Evolutionary conservation across 2,797 vertebrate genomes (phyloP).

Genomic region (Knipowitschia caucasica): DNA sequence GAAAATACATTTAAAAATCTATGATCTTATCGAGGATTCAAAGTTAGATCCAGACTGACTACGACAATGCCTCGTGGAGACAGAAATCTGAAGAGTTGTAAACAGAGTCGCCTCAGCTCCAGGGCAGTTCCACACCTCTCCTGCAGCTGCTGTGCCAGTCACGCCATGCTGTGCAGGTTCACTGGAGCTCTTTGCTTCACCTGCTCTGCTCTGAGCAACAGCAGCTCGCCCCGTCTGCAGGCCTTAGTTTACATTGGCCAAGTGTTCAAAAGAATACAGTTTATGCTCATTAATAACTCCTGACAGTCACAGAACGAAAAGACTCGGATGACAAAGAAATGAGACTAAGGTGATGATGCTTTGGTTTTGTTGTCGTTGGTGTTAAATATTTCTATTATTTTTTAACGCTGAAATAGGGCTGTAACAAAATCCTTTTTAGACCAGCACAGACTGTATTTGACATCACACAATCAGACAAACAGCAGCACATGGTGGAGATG

Average conservation of each 20-base stretch:
- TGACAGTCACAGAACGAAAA: background rate
- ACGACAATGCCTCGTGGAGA: conserved; percentile 7
- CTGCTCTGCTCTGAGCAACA: conserved; percentile 30
- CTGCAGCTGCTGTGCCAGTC: conserved; percentile 60
- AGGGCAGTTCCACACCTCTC: conserved; percentile 59
- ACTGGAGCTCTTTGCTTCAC: conserved; percentile 54
- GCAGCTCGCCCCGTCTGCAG: conserved; percentile 18
- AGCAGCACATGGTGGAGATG: too few relatives aligned
- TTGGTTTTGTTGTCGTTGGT: too few relatives aligned
- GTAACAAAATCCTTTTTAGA: too few relatives aligned
- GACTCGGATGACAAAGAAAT: background rate
- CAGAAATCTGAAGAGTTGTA: conserved; percentile 31
- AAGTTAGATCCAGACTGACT: too few relatives aligned
- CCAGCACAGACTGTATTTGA: too few relatives aligned
- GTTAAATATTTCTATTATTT: background rate
- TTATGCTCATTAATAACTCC: background rate
- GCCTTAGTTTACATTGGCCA: background rate
- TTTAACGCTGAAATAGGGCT: too few relatives aligned
- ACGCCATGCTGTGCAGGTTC: conserved; percentile 49
- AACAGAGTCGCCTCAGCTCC: conserved; percentile 35
- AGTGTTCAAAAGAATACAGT: conserved; percentile 6
- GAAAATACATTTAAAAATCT: too few relatives aligned
- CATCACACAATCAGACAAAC: too few relatives aligned
- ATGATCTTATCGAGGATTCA: too few relatives aligned
- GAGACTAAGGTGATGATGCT: background rate